Percentiles rank a stretch among this genome's conserved stretches.
These are phyloP conservation scores for Acanthococcus lagerstroemiae DNA, from an alignment of 2,888 invertebrate genomes.

Conservation along the genomic window DNA sequence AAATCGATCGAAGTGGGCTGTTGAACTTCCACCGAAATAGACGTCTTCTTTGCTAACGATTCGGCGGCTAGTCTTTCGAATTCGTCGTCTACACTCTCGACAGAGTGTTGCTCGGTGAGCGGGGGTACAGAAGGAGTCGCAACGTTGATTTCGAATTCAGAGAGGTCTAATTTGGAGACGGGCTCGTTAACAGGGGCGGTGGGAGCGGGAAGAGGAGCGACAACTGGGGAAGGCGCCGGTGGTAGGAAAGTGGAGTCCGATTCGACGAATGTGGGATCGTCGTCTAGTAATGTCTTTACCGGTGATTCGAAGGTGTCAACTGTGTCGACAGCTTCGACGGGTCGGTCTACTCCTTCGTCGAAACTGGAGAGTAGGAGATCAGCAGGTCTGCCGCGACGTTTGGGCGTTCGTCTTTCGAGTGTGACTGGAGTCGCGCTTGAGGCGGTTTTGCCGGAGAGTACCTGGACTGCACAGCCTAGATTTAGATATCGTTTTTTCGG, in stretches of 20 bases:
- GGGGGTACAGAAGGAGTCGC: neutral
- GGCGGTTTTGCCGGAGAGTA: conserved; percentile 72
- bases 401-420: neutral
- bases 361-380: conserved; percentile 58
- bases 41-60: conserved; percentile 52
- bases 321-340: conserved; percentile 43
- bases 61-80: conserved; percentile 69
- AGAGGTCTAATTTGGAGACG: neutral
- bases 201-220: neutral
- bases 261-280: conserved; percentile 46
- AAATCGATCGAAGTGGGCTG: conserved; percentile 42
- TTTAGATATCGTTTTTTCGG: conserved; percentile 60
- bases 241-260: neutral
- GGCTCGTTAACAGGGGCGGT: neutral
- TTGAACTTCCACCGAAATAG: conserved; percentile 44
- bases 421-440: conserved; percentile 45
- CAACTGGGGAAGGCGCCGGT: neutral
- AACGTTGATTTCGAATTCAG: conserved; percentile 5
- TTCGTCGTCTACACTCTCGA: conserved; percentile 53
- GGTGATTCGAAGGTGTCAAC: conserved; percentile 39
- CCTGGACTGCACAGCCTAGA: conserved; percentile 77
- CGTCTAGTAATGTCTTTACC: conserved; percentile 53
- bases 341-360: conserved; percentile 40
- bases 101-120: neutral
- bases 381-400: conserved; percentile 44